Evolutionary conservation across 2,888 invertebrate species (phyloP).

Genomic region (Eurytoma adleriae): DNA sequence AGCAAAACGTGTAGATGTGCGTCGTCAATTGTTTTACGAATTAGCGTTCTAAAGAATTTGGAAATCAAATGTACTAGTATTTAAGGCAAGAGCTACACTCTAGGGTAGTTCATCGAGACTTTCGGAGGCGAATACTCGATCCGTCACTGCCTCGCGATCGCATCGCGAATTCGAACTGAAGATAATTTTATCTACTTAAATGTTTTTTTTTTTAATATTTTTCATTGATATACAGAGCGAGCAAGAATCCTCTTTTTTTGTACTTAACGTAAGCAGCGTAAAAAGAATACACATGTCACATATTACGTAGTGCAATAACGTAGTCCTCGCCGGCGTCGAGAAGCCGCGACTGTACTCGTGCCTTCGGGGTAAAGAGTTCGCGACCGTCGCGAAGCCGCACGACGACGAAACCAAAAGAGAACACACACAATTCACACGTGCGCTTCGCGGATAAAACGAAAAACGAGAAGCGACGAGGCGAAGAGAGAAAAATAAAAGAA

Average conservation of each 20-base stretch:
- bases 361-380: no score
- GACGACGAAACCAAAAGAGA: slow-evolving; percentile 10
- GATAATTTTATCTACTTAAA: not conserved
- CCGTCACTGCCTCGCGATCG: not conserved
- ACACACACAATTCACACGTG: not conserved
- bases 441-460: not conserved
- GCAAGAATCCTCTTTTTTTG: no score
- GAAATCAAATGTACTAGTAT: slow-evolving; percentile 52
- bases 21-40: slow-evolving; percentile 43
- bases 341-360: not conserved
- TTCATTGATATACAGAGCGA: no score
- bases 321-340: slow-evolving; percentile 18
- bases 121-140: slow-evolving; percentile 16
- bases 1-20: slow-evolving; percentile 1
- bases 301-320: slow-evolving; percentile 38
- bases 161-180: slow-evolving; percentile 21
- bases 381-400: not conserved
- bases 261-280: no score
- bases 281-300: slow-evolving; percentile 17
- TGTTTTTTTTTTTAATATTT: slow-evolving; percentile 27
- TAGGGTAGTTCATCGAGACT: slow-evolving; percentile 34
- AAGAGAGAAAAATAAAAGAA: not conserved
- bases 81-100: slow-evolving; percentile 23
- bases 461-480: not conserved
- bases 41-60: slow-evolving; percentile 40